phyloP scores from a whole-genome alignment of 23 tunicate genomes.

The Styela clava region DNA sequence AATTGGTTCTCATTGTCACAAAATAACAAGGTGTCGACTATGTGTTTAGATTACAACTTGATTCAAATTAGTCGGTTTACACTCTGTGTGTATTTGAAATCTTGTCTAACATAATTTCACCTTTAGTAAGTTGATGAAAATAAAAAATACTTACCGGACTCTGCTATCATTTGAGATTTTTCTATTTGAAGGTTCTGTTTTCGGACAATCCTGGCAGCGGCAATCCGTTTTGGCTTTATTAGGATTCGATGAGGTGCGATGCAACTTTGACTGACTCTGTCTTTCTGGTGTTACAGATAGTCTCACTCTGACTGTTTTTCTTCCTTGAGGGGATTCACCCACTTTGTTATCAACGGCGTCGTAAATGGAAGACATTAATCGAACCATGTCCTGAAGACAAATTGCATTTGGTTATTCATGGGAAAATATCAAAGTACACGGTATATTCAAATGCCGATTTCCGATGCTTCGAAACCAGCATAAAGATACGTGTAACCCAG shows the following conservation, averaged over 20 bases:
- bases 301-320: constrained; percentile 40
- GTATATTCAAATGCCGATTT: not conserved
- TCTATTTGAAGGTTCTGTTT: constrained; percentile 20
- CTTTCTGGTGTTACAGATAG: constrained; percentile 52
- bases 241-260: not conserved
- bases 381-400: constrained; percentile 35
- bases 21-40: too few species aligned
- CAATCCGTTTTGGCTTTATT: constrained; percentile 10
- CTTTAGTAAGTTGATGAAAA: too few species aligned
- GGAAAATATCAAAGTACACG: not conserved
- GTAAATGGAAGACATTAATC: constrained; percentile 49
- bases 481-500: too few species aligned
- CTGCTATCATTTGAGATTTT: not conserved
- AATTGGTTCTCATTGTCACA: too few species aligned
- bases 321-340: constrained; percentile 26
- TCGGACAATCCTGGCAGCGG: constrained; percentile 4
- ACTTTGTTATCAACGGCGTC: constrained; percentile 36
- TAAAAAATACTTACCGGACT: constrained; percentile 8
- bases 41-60: too few species aligned
- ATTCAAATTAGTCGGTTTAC: too few species aligned
- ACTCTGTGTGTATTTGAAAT: too few species aligned
- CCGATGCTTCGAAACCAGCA: too few species aligned
- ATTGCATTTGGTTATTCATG: not conserved
- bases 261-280: not conserved
- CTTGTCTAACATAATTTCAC: too few species aligned